Base-by-base conservation (phyloP, 2,113 vertebrate species). In the Aphyosemion australe region DNA sequence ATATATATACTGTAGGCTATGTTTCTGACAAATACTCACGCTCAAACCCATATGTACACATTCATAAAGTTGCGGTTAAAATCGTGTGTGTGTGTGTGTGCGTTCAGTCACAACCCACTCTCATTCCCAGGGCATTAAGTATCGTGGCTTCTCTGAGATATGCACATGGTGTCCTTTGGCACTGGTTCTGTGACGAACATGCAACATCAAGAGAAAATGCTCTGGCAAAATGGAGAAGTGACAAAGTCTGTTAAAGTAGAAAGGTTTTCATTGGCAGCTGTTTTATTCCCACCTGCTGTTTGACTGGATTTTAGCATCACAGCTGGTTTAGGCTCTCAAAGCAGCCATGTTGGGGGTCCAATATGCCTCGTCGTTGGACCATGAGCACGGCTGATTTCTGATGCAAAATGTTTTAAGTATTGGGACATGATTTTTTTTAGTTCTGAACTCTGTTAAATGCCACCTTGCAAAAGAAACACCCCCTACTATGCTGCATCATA, bases 11-110 rank as follows among this genome's bases (percentile, higher is more conserved):
- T 73, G 14, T 54, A 43, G 42, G 42, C 26, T 32, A 46, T 49
- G 56, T 72, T 53, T 26, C 75, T 65, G 60, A 80, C 61, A 79
- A 42, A 78, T 55, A 45, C 51, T 20, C 48, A 19, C 15, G 53
- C 55, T 37, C 42, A 67, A n/a, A 42, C 51, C 37, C 16, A 4
- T 37, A 59, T 16, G 20, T 39, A 49, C 39, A 51, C 43, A 52
- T 20, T 32, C 31, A 62, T 15, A n/a, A 41, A 31, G 41, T 51
- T 6, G 6, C 21, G 42, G n/a, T 47, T n/a, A 46, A 41, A 63
- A 47, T 21, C 26, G 26, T 16, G 13, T 18, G 13, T 43, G 21
- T 39, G 10, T 9, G 31, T 34, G 31, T 46, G 58, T 59, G 26
- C 26, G 5, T 26, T 58, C 13, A 13, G 47, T 69, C 21, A 16